phyloP scores from a whole-genome alignment of 2,888 invertebrate species.

The Zhuqinia jingwanae region DNA sequence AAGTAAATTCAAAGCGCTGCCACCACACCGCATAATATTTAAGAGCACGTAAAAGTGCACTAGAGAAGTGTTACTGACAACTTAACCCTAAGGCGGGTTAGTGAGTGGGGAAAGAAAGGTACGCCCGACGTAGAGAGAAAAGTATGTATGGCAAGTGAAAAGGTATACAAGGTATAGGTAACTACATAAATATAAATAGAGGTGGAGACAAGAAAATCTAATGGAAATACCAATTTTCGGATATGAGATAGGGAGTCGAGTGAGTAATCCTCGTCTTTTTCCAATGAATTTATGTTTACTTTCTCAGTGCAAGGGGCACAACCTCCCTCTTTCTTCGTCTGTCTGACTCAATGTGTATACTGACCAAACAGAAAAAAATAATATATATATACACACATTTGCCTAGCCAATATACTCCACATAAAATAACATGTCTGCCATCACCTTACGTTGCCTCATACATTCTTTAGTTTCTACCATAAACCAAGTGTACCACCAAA shows the following conservation, averaged over 20 bases:
- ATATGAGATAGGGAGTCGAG: conserved; percentile 52
- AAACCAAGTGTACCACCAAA: not conserved
- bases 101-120: conserved; percentile 41
- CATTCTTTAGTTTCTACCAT: not conserved
- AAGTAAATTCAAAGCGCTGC: conserved; percentile 56
- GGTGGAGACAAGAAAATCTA: conserved; percentile 25
- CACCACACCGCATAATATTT: conserved; percentile 39
- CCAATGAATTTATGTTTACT: conserved; percentile 70
- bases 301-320: conserved; percentile 4
- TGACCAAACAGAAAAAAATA: conserved; percentile 55
- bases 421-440: not conserved
- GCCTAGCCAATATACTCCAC: not conserved
- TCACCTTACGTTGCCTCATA: not conserved
- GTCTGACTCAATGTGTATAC: conserved; percentile 18
- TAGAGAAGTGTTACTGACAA: conserved; percentile 68
- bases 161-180: conserved; percentile 8
- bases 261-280: conserved; percentile 70
- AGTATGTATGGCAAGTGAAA: not conserved
- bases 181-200: conserved; percentile 1
- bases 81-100: conserved; percentile 62
- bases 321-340: conserved; percentile 27
- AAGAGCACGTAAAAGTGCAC: conserved; percentile 60
- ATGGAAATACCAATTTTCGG: conserved; percentile 41
- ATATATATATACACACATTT: not conserved
- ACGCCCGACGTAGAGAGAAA: not conserved